These are phyloP conservation scores for Rhopalosiphum maidis DNA, from an alignment of 1,140 invertebrate genomes.

Conservation along the genomic window DNA sequence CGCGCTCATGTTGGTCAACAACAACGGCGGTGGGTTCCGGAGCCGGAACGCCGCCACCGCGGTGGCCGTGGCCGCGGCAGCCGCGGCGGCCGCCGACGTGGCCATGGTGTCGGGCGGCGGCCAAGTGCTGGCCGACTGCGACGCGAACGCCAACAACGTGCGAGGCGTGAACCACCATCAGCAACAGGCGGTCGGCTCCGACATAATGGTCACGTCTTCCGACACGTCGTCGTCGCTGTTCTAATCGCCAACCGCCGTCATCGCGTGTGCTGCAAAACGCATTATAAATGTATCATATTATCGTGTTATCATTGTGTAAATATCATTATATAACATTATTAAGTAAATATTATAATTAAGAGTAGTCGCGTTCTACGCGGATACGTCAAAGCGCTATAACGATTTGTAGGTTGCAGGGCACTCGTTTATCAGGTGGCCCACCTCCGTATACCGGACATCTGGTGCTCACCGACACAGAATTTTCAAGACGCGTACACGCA, in stretches of 20 bases:
- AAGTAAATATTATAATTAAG: conserved; percentile 16
- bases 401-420: neutral
- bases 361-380: neutral
- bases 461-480: too few species aligned
- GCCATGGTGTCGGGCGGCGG: conserved; percentile 18
- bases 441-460: too few species aligned
- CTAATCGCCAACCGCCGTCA: conserved; percentile 45
- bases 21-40: conserved; percentile 57
- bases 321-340: neutral
- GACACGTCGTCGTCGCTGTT: conserved; percentile 61
- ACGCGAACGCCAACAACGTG: conserved; percentile 60
- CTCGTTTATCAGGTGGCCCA: too few species aligned
- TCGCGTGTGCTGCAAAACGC: neutral
- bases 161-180: conserved; percentile 53
- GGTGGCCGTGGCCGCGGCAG: neutral
- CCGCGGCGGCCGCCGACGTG: conserved; percentile 44
- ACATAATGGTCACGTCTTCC: conserved; percentile 59
- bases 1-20: conserved; percentile 60
- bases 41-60: conserved; percentile 25
- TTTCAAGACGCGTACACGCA: too few species aligned
- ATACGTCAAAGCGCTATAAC: neutral
- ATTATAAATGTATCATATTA: neutral
- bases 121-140: conserved; percentile 43
- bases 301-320: neutral
- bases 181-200: conserved; percentile 36